A percentile compares a stretch with the other conserved stretches of the same genome.
Evolutionary conservation across 2,113 vertebrate genomes (phyloP).

Genomic region (Sturnira hondurensis): DNA sequence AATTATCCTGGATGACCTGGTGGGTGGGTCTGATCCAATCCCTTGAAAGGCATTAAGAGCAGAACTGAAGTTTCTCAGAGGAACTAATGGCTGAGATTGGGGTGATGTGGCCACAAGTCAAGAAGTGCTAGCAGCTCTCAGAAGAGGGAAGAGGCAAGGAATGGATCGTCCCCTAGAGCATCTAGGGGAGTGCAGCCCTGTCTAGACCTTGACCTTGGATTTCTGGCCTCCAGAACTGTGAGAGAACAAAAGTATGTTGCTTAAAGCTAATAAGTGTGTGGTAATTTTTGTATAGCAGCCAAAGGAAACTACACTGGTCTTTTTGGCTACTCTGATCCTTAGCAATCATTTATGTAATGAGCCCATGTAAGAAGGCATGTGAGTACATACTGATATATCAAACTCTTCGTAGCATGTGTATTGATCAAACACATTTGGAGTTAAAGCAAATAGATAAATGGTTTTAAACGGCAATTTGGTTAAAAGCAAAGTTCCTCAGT

Average conservation of each 20-base stretch:
- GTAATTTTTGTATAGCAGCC: neutral
- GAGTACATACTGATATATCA: neutral
- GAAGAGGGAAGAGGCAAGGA: neutral
- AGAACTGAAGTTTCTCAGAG: neutral
- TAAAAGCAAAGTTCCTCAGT: neutral
- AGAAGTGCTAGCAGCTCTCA: neutral
- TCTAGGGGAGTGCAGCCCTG: neutral
- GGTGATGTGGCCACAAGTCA: neutral
- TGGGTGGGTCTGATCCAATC: neutral
- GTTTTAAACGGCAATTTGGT: neutral
- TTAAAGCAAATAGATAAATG: neutral
- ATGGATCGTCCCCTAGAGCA: neutral
- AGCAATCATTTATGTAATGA: neutral
- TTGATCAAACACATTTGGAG: neutral
- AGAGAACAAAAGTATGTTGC: neutral
- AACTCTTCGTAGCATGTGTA: neutral
- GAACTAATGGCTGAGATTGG: neutral
- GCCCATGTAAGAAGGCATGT: neutral
- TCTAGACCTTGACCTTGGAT: neutral
- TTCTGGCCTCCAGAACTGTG: neutral
- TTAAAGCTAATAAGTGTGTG: neutral
- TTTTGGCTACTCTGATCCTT: neutral
- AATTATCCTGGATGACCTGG: neutral
- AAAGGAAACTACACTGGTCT: neutral
- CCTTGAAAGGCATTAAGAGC: neutral